Evolutionary conservation across 1,140 invertebrate genomes (phyloP).

Genomic region (Penaeus indicus): DNA sequence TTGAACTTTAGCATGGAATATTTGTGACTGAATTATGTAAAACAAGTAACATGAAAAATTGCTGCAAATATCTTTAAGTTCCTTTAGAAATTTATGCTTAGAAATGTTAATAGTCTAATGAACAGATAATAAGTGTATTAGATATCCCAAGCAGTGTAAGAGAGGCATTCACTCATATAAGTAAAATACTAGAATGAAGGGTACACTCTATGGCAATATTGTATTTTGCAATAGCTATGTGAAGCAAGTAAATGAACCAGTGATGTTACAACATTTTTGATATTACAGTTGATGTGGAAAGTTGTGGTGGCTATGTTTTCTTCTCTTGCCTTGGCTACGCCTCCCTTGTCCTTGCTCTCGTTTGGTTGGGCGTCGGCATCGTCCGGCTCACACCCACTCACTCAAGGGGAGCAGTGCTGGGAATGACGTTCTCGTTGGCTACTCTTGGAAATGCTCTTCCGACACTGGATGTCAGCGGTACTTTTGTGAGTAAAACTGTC

Average conservation of each 20-base stretch:
- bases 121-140: no score
- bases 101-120: no score
- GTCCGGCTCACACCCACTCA: slow-evolving; percentile 52
- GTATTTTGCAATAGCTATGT: neutral
- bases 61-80: no score
- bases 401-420: slow-evolving; percentile 46
- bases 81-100: no score
- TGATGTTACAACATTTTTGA: neutral
- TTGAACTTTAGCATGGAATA: no score
- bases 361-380: slow-evolving; percentile 43
- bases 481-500: slow-evolving; percentile 34
- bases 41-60: no score
- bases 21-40: no score
- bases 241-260: neutral
- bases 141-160: no score
- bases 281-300: neutral
- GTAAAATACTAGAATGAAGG: neutral
- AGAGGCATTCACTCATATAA: no score
- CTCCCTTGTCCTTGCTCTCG: slow-evolving; percentile 31
- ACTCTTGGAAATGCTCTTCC: slow-evolving; percentile 48
- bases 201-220: neutral
- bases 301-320: slow-evolving; percentile 51
- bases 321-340: slow-evolving; percentile 49
- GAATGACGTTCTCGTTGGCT: slow-evolving; percentile 38
- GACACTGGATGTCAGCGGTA: slow-evolving; percentile 17